phyloP scores from a whole-genome alignment of 2,888 invertebrate genomes.

The Mechanitis mazaeus region DNA sequence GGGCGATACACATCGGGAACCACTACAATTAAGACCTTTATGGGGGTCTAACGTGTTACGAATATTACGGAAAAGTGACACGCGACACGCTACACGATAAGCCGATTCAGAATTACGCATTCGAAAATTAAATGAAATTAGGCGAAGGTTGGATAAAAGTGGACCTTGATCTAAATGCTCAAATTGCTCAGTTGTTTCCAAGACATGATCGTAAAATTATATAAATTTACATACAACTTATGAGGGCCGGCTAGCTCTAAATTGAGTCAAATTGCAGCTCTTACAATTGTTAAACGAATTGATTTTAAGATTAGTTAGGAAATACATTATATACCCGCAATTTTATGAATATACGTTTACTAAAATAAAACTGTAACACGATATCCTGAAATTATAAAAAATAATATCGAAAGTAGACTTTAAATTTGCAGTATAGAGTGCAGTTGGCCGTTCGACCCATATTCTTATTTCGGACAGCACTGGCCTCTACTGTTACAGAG shows the following conservation, averaged over 20 bases:
- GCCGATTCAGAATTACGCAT: constrained; percentile 60
- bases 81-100: constrained; percentile 61
- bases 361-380: too few relatives aligned
- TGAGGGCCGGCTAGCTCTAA: neutral
- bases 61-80: constrained; percentile 46
- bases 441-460: constrained; percentile 46
- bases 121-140: constrained; percentile 53
- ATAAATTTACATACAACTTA: constrained; percentile 4
- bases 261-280: too few relatives aligned
- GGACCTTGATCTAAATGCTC: constrained; percentile 55
- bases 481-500: constrained; percentile 30
- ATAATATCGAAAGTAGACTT: neutral
- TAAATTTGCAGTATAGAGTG: constrained; percentile 18
- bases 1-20: constrained; percentile 58
- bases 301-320: neutral
- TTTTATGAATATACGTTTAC: too few relatives aligned
- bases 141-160: constrained; percentile 39
- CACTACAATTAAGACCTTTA: constrained; percentile 54
- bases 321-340: too few relatives aligned
- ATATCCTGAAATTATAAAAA: neutral
- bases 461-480: constrained; percentile 48
- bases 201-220: constrained; percentile 12
- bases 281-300: neutral
- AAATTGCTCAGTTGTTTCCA: constrained; percentile 21
- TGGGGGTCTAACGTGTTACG: constrained; percentile 50